Evolutionary conservation across 1,140 invertebrate species (phyloP).

Genomic region (Habropoda laboriosa): DNA sequence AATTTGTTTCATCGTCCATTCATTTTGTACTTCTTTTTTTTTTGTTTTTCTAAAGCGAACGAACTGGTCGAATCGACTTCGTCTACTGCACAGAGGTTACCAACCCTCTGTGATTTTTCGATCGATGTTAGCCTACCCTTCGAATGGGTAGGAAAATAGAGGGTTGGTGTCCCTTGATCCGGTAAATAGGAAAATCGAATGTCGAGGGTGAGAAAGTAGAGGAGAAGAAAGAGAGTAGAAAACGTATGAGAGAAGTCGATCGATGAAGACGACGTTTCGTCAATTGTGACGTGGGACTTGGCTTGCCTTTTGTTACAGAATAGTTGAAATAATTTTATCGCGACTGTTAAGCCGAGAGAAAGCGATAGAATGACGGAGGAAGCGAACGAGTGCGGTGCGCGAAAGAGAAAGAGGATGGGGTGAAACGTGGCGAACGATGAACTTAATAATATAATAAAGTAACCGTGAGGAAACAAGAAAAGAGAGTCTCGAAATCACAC

Average conservation of each 20-base stretch:
- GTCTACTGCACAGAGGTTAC: no score
- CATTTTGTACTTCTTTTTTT: no score
- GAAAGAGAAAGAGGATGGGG: conserved; percentile 49
- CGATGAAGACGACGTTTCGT: conserved; percentile 2
- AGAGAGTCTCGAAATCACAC: conserved; percentile 28
- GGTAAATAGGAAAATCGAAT: conserved; percentile 17
- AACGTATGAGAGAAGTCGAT: conserved; percentile 10
- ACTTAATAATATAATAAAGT: conserved; percentile 63
- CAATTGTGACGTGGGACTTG: conserved; percentile 24
- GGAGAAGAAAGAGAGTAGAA: no score
- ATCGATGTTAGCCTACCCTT: background rate
- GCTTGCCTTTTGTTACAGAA: conserved; percentile 68
- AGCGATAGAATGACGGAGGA: conserved; percentile 52
- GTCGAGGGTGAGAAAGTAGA: background rate
- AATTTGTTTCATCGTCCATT: no score
- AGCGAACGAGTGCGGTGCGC: conserved; percentile 52
- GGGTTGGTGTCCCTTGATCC: background rate
- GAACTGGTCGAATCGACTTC: conserved; percentile 9
- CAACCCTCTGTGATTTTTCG: background rate
- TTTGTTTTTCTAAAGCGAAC: background rate
- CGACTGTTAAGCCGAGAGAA: conserved; percentile 60
- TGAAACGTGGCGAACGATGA: conserved; percentile 59
- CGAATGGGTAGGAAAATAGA: background rate
- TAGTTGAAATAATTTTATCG: conserved; percentile 68
- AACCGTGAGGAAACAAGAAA: conserved; percentile 43